These are phyloP conservation scores for Drosophila kikkawai DNA, from an alignment of 1,140 invertebrate species.

Conservation along the genomic window DNA sequence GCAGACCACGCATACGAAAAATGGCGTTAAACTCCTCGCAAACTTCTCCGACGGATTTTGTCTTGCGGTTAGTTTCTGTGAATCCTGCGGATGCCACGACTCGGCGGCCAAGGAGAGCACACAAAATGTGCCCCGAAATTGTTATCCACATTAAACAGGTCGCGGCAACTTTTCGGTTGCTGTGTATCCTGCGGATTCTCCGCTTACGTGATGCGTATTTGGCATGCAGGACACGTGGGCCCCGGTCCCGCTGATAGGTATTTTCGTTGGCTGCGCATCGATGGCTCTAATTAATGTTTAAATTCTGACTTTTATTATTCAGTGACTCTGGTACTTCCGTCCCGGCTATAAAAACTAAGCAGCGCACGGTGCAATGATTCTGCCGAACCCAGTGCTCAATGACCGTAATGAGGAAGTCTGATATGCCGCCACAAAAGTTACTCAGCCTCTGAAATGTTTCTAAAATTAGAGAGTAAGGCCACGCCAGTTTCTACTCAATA, in stretches of 20 bases:
- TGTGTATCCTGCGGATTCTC: conserved; percentile 47
- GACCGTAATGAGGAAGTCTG: conserved; percentile 9
- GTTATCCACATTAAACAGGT: conserved; percentile 52
- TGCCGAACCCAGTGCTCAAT: conserved; percentile 6
- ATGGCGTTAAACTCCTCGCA: conserved; percentile 66
- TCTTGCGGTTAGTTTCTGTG: conserved; percentile 69
- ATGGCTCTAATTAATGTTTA: conserved; percentile 78
- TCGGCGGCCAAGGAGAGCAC: conserved; percentile 1
- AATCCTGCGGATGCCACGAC: conserved; percentile 42
- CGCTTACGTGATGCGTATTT: conserved; percentile 64
- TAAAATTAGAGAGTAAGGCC: no score
- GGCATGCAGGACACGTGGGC: conserved; percentile 54
- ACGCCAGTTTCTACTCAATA: not conserved
- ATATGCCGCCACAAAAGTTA: conserved; percentile 20
- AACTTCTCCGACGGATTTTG: conserved; percentile 59
- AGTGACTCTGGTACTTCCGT: conserved; percentile 27
- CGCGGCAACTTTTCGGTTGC: conserved; percentile 49
- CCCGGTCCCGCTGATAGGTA: conserved; percentile 49
- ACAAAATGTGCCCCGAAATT: conserved; percentile 38
- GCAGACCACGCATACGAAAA: conserved; percentile 61
- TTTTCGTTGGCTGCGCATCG: conserved; percentile 58
- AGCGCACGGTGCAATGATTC: conserved; percentile 44
- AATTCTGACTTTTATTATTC: conserved; percentile 74
- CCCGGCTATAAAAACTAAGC: conserved; percentile 48
- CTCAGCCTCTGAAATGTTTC: not conserved